Base-by-base conservation (phyloP, 30 jellyfish, hydroid and myxozoan genomes). In the Aurelia coerulea region DNA sequence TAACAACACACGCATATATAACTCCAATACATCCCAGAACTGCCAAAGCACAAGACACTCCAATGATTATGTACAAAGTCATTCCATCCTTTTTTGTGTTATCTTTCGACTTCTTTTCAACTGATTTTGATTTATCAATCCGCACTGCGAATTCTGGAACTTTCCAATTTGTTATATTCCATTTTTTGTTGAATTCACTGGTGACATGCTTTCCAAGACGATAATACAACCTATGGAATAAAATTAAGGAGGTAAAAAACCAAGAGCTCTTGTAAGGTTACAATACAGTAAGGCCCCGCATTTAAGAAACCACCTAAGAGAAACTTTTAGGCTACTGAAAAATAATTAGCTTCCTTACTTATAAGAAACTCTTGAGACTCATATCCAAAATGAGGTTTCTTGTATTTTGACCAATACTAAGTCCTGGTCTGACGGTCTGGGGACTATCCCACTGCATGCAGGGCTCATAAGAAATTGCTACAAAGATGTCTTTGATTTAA, bases 111-210 rank as follows among this genome's bases (percentile, higher is more conserved):
- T 5, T 83, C 16, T 58, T 39, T 19, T 39, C 78, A 1, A 42
- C 49, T 10, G 81, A 59, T 2, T 58, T 58, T 10, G 88, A 63
- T 19, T 12, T 63, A 1, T 77, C 17, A 50, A 68, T 31, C 18
- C 83, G 72, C 37, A 23, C 52, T 3, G 82, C 87, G 18, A 84
- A 77, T 65, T 84, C 93, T 14, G 93, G 93, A 72, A 84, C 67
- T 35, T 73, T 84, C 93, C 93, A 84, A 5, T 18, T 78, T 33
- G 93, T 84, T 50, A 84, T 84, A 81, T 84, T 84, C 93, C 93
- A 84, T 29, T 84, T 84, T 35, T 23, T 10, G 74, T 84, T 74
- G 83, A 84, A 84, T n/a, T 69, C 66, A 53, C 51, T 56, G 5
- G 88, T 56, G 17, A 33, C 9, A 10, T 73, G 69, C 37, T 63